These are phyloP conservation scores for Metaphire vulgaris DNA, from an alignment of 1,140 invertebrate genomes.

Conservation along the genomic window DNA sequence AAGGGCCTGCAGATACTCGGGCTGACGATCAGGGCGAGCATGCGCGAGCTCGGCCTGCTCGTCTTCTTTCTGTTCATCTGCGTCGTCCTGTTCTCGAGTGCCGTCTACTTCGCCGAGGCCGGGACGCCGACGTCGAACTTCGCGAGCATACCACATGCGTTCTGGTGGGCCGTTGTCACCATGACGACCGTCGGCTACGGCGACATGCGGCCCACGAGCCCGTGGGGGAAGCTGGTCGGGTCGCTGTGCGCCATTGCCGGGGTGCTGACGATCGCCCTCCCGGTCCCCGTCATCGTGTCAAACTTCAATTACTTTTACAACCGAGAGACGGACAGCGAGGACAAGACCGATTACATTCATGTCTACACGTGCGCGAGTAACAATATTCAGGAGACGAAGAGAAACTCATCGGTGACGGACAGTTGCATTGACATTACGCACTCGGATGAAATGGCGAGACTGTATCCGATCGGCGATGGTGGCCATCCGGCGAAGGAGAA, in stretches of 20 bases:
- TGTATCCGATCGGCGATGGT: background rate
- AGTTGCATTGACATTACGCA: background rate
- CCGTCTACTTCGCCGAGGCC: constrained; percentile 97
- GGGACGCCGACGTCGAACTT: constrained; percentile 91
- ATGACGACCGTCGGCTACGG: constrained; percentile 98
- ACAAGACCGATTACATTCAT: constrained; percentile 46
- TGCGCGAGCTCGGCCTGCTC: constrained; percentile 97
- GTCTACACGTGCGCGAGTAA: constrained; percentile 48
- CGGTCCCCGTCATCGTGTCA: constrained; percentile 98
- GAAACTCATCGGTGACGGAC: background rate
- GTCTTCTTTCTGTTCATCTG: constrained; percentile 98
- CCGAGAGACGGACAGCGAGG: constrained; percentile 85
- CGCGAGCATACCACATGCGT: constrained; percentile 78
- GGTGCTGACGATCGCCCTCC: constrained; percentile 68
- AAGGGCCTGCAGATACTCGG: constrained; percentile 54
- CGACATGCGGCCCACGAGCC: constrained; percentile 92
- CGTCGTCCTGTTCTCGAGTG: constrained; percentile 95
- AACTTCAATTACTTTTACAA: constrained; percentile 99
- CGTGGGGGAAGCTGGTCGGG: constrained; percentile 98
- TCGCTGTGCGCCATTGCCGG: constrained; percentile 98
- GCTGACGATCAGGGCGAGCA: constrained; percentile 96
- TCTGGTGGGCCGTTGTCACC: constrained; percentile 74
- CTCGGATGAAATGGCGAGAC: background rate
- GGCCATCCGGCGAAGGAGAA: background rate
- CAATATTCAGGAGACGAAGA: background rate